phyloP scores from a whole-genome alignment of 2,797 vertebrate genomes.

The Aldrovandia affinis region DNA sequence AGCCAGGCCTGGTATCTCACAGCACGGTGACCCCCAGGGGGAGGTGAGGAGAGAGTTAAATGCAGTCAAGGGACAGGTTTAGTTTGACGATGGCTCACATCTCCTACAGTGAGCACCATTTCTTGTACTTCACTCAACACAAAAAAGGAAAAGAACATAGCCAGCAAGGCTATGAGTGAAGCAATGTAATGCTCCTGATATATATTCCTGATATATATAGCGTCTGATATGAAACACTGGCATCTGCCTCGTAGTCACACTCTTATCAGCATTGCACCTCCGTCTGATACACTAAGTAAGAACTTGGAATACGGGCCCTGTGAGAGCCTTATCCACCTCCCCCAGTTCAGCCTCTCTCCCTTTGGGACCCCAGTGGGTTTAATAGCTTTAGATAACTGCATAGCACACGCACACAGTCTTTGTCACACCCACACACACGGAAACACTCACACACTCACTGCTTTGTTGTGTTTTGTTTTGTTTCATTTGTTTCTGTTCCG shows the following conservation, averaged over 20 bases:
- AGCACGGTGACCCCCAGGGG: conserved; percentile 48
- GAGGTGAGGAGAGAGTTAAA: conserved; percentile 51
- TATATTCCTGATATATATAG: too few species aligned
- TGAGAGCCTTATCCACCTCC: not conserved
- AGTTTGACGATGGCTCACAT: conserved; percentile 52
- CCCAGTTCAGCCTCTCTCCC: not conserved
- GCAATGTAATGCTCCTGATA: too few species aligned
- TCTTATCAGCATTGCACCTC: not conserved
- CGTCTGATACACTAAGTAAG: not conserved
- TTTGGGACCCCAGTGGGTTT: not conserved
- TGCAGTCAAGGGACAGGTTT: conserved; percentile 58
- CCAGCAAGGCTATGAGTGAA: not conserved
- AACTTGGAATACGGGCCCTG: not conserved
- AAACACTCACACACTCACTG: too few species aligned
- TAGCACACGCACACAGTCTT: too few species aligned
- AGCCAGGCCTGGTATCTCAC: conserved; percentile 43
- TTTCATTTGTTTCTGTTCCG: too few species aligned
- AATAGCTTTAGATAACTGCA: not conserved
- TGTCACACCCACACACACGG: too few species aligned
- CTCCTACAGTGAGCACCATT: not conserved
- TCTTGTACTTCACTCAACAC: not conserved
- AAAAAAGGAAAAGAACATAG: not conserved
- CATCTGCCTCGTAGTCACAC: too few species aligned
- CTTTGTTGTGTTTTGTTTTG: too few species aligned
- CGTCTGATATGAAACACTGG: not conserved